Evolutionary conservation across 2,113 vertebrate species (phyloP).

Genomic region (Dicentrarchus labrax): DNA sequence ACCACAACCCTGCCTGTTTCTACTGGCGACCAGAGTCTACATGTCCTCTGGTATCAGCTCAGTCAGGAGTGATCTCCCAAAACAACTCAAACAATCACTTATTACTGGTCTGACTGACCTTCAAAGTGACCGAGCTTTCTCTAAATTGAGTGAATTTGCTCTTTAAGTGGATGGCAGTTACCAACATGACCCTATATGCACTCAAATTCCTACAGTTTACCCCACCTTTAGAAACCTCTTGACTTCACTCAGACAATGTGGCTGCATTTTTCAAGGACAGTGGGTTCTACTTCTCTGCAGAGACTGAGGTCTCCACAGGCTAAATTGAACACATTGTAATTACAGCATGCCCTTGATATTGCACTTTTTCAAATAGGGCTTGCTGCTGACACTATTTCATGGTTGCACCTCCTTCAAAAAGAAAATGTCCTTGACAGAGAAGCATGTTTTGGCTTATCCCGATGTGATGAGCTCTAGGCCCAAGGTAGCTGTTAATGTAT

Average conservation of each 20-base stretch:
- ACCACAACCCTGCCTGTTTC: slow-evolving; percentile 57
- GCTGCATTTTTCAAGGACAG: slow-evolving; percentile 52
- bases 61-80: slow-evolving; percentile 58
- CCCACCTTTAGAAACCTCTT: slow-evolving; percentile 49
- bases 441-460: slow-evolving; percentile 17
- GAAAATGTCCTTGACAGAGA: slow-evolving; percentile 39
- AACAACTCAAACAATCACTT: slow-evolving; percentile 66
- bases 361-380: slow-evolving; percentile 45
- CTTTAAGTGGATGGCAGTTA: slow-evolving; percentile 46
- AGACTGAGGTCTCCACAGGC: slow-evolving; percentile 48
- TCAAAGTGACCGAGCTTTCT: slow-evolving; percentile 60
- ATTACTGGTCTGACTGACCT: slow-evolving; percentile 66
- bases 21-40: slow-evolving; percentile 47
- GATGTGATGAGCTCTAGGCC: slow-evolving; percentile 4
- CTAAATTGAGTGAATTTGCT: slow-evolving; percentile 61
- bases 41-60: slow-evolving; percentile 62
- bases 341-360: slow-evolving; percentile 68
- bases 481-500: not conserved
- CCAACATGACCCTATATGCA: slow-evolving; percentile 21
- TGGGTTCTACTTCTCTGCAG: slow-evolving; percentile 27
- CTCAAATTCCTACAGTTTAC: slow-evolving; percentile 39
- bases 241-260: slow-evolving; percentile 30
- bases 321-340: slow-evolving; percentile 64
- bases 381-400: slow-evolving; percentile 51
- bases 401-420: slow-evolving; percentile 28